Evolutionary conservation across 2,113 vertebrate species (phyloP).

Genomic region (Phyllostomus hastatus): DNA sequence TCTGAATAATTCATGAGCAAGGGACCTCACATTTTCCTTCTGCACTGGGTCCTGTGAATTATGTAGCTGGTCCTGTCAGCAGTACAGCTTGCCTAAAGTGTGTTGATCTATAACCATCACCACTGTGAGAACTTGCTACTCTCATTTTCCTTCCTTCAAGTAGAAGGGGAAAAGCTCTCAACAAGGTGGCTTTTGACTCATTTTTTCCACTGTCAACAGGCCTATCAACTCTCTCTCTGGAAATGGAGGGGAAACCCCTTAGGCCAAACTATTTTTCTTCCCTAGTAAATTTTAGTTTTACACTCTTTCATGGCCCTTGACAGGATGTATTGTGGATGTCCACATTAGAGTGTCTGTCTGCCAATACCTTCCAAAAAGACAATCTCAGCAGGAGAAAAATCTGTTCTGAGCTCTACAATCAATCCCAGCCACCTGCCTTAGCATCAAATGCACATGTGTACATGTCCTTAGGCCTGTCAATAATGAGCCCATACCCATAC

Average conservation of each 20-base stretch:
- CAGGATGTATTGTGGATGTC: background rate
- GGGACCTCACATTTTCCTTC: background rate
- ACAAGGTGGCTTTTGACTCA: background rate
- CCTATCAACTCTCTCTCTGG: background rate
- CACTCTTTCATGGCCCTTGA: background rate
- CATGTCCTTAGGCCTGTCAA: background rate
- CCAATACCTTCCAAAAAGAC: background rate
- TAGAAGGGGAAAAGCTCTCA: background rate
- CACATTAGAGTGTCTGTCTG: background rate
- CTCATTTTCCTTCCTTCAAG: background rate
- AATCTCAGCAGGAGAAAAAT: background rate
- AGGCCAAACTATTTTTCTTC: background rate
- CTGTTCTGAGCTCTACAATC: background rate
- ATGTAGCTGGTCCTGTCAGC: background rate
- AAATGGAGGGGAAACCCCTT: background rate
- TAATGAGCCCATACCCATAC: background rate
- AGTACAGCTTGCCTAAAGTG: background rate
- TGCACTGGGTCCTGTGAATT: background rate
- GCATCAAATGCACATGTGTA: background rate
- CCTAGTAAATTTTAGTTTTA: background rate
- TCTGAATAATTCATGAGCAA: conserved; percentile 9
- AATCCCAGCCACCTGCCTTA: background rate
- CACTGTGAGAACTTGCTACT: background rate
- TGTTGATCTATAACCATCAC: background rate
- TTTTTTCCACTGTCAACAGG: background rate